phyloP scores from a whole-genome alignment of 2,888 invertebrate genomes.

The Agrochola lychnidis region DNA sequence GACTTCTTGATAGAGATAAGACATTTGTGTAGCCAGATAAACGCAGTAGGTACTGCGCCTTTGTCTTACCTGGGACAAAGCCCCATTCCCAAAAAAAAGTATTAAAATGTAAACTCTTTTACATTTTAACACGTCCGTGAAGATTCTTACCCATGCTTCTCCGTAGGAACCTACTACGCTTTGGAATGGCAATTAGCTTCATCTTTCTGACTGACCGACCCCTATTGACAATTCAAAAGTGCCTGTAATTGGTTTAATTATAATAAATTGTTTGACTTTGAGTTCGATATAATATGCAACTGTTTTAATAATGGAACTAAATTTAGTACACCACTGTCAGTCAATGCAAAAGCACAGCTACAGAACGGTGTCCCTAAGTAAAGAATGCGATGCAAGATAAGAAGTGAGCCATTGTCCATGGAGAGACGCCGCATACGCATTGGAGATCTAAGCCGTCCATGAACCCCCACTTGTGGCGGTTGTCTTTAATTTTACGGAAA shows the following conservation, averaged over 20 bases:
- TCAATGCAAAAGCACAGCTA: not conserved
- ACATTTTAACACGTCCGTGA: too few species aligned
- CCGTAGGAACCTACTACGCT: not conserved
- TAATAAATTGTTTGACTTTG: too few species aligned
- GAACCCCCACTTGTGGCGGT: too few species aligned
- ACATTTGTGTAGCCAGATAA: not conserved
- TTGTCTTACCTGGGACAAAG: not conserved
- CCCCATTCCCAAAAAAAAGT: not conserved
- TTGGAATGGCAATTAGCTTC: not conserved
- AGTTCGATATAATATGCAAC: too few species aligned
- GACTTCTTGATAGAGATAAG: not conserved
- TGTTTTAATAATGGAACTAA: too few species aligned
- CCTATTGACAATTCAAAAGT: not conserved
- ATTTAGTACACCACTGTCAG: not conserved
- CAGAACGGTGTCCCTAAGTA: not conserved
- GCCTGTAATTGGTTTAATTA: not conserved
- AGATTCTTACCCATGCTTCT: not conserved
- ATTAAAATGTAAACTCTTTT: too few species aligned
- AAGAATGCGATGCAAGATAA: not conserved
- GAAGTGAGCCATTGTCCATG: too few species aligned
- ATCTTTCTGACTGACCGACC: not conserved
- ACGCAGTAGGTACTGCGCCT: not conserved
- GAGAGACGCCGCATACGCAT: too few species aligned
- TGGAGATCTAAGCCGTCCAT: too few species aligned
- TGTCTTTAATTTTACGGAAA: too few species aligned